Evolutionary conservation across 2,113 vertebrate genomes (phyloP).

Genomic region (Nestor notabilis): DNA sequence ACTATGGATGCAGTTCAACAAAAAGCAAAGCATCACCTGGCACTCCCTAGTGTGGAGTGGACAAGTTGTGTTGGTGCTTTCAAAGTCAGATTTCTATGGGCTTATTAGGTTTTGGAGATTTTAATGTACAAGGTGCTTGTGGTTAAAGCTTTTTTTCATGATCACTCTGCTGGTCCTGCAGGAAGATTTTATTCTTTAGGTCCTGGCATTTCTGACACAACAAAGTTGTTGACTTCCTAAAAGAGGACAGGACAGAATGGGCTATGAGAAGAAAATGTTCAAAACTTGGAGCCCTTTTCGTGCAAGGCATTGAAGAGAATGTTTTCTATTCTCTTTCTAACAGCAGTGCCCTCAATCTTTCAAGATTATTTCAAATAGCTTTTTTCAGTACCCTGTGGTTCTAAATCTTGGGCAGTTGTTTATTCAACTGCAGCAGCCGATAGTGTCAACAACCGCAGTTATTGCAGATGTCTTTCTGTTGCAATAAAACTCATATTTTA

Average conservation of each 20-base stretch:
- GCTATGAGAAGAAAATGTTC: neutral
- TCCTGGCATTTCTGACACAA: neutral
- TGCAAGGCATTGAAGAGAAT: neutral
- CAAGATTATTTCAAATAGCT: slow-evolving; percentile 14
- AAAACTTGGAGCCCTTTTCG: neutral
- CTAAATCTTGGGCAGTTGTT: neutral
- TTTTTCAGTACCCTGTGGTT: neutral
- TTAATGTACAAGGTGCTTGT: neutral
- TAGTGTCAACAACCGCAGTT: neutral
- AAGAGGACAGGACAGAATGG: neutral
- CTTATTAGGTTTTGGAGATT: neutral
- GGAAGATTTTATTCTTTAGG: neutral
- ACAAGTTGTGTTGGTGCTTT: neutral
- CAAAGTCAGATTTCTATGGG: neutral
- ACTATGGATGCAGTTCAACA: neutral
- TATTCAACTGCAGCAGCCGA: neutral
- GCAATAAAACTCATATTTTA: neutral
- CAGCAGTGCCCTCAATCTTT: slow-evolving; percentile 31
- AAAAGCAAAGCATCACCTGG: neutral
- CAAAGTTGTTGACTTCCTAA: neutral
- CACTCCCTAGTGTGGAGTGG: neutral
- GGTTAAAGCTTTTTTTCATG: neutral
- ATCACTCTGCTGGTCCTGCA: neutral
- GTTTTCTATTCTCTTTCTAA: neutral
- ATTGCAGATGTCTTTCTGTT: neutral